Evolutionary conservation across 2,797 vertebrate species (phyloP), one percentile per base, ranked within the genome.

Genomic region (Coreius guichenoti): DNA sequence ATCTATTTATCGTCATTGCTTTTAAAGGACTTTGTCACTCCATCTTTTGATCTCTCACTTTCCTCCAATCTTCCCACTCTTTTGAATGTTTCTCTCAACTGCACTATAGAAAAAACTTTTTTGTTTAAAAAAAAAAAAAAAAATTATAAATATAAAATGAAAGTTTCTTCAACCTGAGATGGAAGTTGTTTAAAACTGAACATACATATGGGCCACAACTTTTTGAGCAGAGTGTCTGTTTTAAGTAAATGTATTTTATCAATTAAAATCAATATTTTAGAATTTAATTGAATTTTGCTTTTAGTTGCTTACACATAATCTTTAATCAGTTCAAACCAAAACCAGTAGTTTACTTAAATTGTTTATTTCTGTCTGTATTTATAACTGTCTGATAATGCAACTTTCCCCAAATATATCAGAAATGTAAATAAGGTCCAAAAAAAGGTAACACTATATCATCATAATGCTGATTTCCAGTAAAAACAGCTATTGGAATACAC

Each of bases 1-100:
- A 70, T 87, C 70, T 79, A 19, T 89, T 61, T 87, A 84, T 87
- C 84, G 19, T 33, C 68, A 39, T 58, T 6, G 3, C 72, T 67
- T 74, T 76, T 31, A 43, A 74, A 56, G 26, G 68, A 51, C 43
- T 54, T 26, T 63, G 21, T 73, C 61, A 8, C 69, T 47, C 54
- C 19, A 47, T 61, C 33, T 45, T 56, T 16, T 47, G 49, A 75
- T 45, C 45, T 29, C 23, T 63, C 49, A 74, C 47, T 47, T 54
- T 70, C 31, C 49, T 81, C 33, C 36, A 8, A 36, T 79, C 7
- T 49, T 39, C 36, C 29, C 16, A 21, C 23, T 61, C 26, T 29
- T 49, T 49, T 36, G 26, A 1, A 7, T 78, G 51, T 80, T 82
- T 86, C 33, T 43, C 19, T 61, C 2, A 63, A 63, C 17, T 26